A percentile compares a stretch with the other conserved stretches of the same genome.
These are phyloP conservation scores for Stenichneumon culpator DNA, from an alignment of 2,888 invertebrate species.

Conservation along the genomic window DNA sequence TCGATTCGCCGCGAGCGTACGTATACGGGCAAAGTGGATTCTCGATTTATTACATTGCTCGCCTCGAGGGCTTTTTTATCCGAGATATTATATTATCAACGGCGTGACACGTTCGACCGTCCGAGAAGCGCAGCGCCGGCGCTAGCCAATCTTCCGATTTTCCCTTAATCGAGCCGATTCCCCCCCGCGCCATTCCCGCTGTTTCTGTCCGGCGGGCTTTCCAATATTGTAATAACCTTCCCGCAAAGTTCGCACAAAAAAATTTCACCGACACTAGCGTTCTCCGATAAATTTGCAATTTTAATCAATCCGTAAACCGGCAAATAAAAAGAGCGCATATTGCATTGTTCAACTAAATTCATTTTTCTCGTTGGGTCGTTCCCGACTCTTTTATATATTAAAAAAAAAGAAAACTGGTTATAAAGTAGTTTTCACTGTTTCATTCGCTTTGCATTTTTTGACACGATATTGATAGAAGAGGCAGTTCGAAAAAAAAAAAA, in stretches of 20 bases:
- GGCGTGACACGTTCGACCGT: slow-evolving; percentile 55
- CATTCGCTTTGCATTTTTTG: neutral
- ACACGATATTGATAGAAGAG: too few relatives aligned
- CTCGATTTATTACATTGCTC: slow-evolving; percentile 69
- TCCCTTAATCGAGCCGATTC: slow-evolving; percentile 51
- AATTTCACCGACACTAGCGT: slow-evolving; percentile 16
- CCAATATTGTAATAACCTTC: slow-evolving; percentile 35
- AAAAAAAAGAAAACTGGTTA: neutral
- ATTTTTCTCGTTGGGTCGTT: slow-evolving; percentile 1
- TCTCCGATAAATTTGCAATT: slow-evolving; percentile 54
- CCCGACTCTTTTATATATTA: neutral
- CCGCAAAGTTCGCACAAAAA: slow-evolving; percentile 22
- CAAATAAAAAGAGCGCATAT: slow-evolving; percentile 18
- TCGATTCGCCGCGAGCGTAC: slow-evolving; percentile 51
- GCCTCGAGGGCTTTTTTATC: slow-evolving; percentile 44
- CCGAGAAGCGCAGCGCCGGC: neutral
- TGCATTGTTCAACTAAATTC: slow-evolving; percentile 28
- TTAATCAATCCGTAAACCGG: slow-evolving; percentile 37
- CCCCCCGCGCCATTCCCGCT: neutral
- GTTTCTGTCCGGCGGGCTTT: neutral
- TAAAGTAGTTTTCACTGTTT: neutral
- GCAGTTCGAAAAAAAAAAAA: neutral
- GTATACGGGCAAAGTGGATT: slow-evolving; percentile 65
- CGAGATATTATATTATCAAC: slow-evolving; percentile 61
- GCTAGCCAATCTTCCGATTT: slow-evolving; percentile 58